Evolutionary conservation across 2,888 invertebrate genomes (phyloP).

Genomic region (Torymus texanus): DNA sequence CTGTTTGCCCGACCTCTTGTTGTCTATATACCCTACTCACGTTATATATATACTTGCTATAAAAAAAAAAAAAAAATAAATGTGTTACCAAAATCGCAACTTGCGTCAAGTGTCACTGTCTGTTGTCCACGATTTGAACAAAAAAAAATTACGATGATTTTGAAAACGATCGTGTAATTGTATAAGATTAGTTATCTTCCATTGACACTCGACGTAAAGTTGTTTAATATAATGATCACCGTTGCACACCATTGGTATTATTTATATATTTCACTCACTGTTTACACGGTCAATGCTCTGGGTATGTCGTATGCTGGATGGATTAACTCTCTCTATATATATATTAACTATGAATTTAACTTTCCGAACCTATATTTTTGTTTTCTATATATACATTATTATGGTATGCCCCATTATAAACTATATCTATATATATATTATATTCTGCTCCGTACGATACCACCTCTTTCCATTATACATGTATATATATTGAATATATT

Average conservation of each 20-base stretch:
- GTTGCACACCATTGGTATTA: conserved; percentile 67
- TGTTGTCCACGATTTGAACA: no score
- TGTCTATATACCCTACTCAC: conserved; percentile 40
- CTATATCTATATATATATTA: conserved; percentile 21
- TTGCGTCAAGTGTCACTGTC: conserved; percentile 48
- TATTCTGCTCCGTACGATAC: conserved; percentile 61
- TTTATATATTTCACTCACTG: conserved; percentile 67
- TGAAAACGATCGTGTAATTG: neutral
- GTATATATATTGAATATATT: conserved; percentile 60
- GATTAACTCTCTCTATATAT: conserved; percentile 50
- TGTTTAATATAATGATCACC: conserved; percentile 52
- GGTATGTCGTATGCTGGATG: conserved; percentile 75
- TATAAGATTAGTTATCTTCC: neutral
- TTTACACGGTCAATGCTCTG: conserved; percentile 74
- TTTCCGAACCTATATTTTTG: conserved; percentile 14
- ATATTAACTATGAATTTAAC: conserved; percentile 28
- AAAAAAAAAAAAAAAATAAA: conserved; percentile 7
- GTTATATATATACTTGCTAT: conserved; percentile 36
- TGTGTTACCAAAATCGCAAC: conserved; percentile 30
- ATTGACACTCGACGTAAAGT: conserved; percentile 37
- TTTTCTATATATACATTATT: conserved; percentile 53
- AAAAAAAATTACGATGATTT: neutral
- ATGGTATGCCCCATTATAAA: conserved; percentile 22
- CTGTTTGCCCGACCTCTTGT: conserved; percentile 38
- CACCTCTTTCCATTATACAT: conserved; percentile 59